These are phyloP conservation scores for Irena cyanogastra DNA, from an alignment of 2,113 vertebrate species.

Conservation along the genomic window DNA sequence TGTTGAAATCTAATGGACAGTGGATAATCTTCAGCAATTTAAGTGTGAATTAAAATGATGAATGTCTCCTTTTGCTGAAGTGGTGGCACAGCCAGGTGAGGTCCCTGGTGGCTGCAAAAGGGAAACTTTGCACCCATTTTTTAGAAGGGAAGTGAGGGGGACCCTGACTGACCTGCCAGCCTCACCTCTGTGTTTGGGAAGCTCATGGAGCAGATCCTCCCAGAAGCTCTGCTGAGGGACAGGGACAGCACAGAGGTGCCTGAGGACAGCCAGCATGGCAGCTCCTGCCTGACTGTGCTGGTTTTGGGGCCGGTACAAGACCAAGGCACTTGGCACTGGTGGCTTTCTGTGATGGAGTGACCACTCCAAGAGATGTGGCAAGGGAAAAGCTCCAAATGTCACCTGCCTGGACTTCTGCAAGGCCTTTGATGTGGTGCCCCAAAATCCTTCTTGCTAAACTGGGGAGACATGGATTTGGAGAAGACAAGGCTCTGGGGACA, in stretches of 20 bases:
- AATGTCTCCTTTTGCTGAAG: neutral
- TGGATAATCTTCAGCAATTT: conserved; percentile 44
- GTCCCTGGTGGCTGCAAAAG: neutral
- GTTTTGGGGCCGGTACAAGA: too few species aligned
- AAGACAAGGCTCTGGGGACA: neutral
- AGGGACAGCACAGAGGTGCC: neutral
- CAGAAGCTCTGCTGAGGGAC: neutral
- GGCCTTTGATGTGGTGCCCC: neutral
- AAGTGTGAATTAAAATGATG: neutral
- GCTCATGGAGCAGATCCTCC: neutral
- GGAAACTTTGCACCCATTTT: neutral
- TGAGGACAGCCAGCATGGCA: neutral
- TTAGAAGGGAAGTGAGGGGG: neutral
- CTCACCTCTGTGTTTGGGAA: neutral
- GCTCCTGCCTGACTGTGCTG: neutral
- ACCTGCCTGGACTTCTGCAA: neutral
- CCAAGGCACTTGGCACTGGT: neutral
- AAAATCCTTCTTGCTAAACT: neutral
- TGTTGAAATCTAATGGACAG: conserved; percentile 50
- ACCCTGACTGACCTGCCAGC: too few species aligned
- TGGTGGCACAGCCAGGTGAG: neutral
- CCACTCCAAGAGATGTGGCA: neutral
- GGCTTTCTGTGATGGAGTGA: neutral
- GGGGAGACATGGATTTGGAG: neutral
- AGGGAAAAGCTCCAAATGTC: neutral